Evolutionary conservation across 2,113 vertebrate species (phyloP), one percentile per base, ranked within the genome.

Genomic region (Anser cygnoides): DNA sequence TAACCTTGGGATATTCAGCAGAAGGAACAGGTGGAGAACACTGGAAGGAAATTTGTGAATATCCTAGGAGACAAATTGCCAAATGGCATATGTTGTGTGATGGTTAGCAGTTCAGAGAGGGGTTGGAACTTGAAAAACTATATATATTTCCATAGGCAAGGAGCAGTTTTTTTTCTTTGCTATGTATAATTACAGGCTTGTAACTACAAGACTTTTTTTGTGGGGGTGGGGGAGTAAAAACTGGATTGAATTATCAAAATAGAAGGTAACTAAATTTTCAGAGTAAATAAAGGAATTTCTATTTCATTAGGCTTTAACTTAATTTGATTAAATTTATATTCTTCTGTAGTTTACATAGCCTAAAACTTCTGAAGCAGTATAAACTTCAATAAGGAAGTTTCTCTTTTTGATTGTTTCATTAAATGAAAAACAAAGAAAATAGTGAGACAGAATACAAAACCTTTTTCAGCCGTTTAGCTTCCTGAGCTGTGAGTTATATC

Each of bases 41-140:
- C 96, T 99, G 99, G 99, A 99, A 99, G 65, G 99, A 99, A 97
- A 99, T 99, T 89, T 99, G 99, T 55, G 99, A 99, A 96, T 99
- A 99, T 75, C 99, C 99, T 23, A 98, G 99, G 93, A 98, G 99
- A 95, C 99, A 99, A 95, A 99, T 99, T 68, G 99, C 99, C 89
- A 99, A 99, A 96, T 99, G 99, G 99, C 99, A 99, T 28, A 97
- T 96, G 94, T 95, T 99, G 90, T 98, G 98, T 26, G 99, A 99
- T 93, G 99, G 99, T 95, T 99, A 99, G 96, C 28, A 66, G 55
- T 68, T 49, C 78, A 91, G 41, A 72, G 11, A 26, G 35, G 54
- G 23, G 35, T 11, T 82, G 39, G 66, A 97, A 95, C 94, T 95
- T 93, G 70, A 91, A 83, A 87, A 85, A 31, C 8, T 70, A 86